phyloP scores from a whole-genome alignment of 2,888 invertebrate genomes.

The Bombylius major region DNA sequence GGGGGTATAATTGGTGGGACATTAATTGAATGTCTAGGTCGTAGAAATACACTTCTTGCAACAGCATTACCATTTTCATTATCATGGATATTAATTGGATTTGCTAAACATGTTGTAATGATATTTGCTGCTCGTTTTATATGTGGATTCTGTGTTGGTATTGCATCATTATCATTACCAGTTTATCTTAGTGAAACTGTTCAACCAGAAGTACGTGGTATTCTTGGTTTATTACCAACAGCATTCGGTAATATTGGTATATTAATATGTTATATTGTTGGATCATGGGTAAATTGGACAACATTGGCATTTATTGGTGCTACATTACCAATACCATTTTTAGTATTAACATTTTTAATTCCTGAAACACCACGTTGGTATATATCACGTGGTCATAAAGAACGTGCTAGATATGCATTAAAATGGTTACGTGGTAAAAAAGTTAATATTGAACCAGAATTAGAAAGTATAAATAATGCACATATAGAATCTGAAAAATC shows the following conservation, averaged over 20 bases:
- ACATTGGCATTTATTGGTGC: slow-evolving; percentile 68
- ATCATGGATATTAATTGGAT: slow-evolving; percentile 72
- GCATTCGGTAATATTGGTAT: slow-evolving; percentile 74
- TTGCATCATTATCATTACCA: slow-evolving; percentile 75
- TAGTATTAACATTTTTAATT: slow-evolving; percentile 65
- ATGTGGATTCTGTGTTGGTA: slow-evolving; percentile 77
- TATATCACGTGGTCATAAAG: slow-evolving; percentile 60
- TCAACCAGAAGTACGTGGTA: slow-evolving; percentile 83
- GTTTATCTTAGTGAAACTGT: slow-evolving; percentile 90
- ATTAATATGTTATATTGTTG: slow-evolving; percentile 63
- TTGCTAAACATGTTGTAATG: slow-evolving; percentile 58
- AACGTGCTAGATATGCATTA: slow-evolving; percentile 63
- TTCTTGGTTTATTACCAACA: slow-evolving; percentile 75
- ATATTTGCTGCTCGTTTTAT: slow-evolving; percentile 70
- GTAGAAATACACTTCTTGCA: slow-evolving; percentile 63
- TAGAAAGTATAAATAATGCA: slow-evolving; percentile 57
- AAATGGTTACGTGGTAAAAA: slow-evolving; percentile 72
- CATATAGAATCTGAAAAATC: slow-evolving; percentile 56
- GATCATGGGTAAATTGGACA: slow-evolving; percentile 69
- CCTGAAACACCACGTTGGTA: slow-evolving; percentile 93
- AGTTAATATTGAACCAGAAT: slow-evolving; percentile 63
- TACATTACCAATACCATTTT: slow-evolving; percentile 61
- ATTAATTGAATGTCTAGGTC: slow-evolving; percentile 67
- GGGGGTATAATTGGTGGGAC: slow-evolving; percentile 81
- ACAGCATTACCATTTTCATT: slow-evolving; percentile 68